A percentile compares a stretch with the other conserved stretches of the same genome.
Evolutionary conservation across 2,113 vertebrate species (phyloP).

Genomic region (Callipepla californica): DNA sequence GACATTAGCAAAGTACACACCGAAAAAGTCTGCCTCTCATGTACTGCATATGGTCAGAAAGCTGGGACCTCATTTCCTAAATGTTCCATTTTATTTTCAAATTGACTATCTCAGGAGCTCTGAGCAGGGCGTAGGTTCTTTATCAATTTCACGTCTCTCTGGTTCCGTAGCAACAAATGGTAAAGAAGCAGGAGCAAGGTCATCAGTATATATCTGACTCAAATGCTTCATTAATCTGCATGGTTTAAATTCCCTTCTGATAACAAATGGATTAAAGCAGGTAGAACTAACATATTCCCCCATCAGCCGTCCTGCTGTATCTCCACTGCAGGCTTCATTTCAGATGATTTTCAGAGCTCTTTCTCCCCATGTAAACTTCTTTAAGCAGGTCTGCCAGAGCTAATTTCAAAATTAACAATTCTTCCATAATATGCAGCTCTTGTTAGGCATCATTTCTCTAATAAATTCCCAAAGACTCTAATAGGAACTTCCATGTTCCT

Average conservation of each 20-base stretch:
- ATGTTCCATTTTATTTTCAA: conserved; percentile 52
- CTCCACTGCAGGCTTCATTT: conserved; percentile 49
- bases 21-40: conserved; percentile 32
- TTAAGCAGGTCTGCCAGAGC: conserved; percentile 15
- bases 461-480: conserved; percentile 24
- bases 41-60: conserved; percentile 14
- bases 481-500: not conserved
- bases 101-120: conserved; percentile 18
- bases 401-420: conserved; percentile 61
- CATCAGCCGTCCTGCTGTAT: not conserved
- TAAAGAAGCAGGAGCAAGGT: conserved; percentile 28
- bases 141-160: conserved; percentile 32
- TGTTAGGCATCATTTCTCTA: conserved; percentile 32
- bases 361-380: conserved; percentile 24
- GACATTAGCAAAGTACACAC: conserved; percentile 41
- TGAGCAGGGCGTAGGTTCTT: not conserved
- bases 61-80: conserved; percentile 31
- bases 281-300: conserved; percentile 51
- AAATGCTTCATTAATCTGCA: conserved; percentile 51
- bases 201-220: conserved; percentile 4
- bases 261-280: conserved; percentile 52
- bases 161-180: not conserved
- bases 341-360: conserved; percentile 13
- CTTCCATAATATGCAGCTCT: not conserved
- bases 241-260: conserved; percentile 1